phyloP scores from a whole-genome alignment of 2,888 invertebrate species.

The Brachypalpus laphriformis region DNA sequence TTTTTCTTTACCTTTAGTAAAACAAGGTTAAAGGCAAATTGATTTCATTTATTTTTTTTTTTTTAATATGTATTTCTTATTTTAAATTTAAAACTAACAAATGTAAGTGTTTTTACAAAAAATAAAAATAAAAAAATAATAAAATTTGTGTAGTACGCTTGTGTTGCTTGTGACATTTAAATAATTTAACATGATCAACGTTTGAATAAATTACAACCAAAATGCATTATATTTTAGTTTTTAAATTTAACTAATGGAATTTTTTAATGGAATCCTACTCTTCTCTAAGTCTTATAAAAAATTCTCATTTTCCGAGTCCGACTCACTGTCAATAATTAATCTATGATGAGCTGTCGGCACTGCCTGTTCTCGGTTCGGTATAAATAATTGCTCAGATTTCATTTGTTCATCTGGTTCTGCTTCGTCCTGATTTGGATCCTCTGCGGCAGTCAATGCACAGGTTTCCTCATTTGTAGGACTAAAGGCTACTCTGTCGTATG shows the following conservation, averaged over 20 bases:
- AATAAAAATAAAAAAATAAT: slow-evolving; percentile 11
- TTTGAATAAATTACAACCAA: slow-evolving; percentile 65
- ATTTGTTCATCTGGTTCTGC: not conserved
- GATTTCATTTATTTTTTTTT: slow-evolving; percentile 23
- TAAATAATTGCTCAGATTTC: slow-evolving; percentile 37
- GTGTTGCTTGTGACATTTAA: slow-evolving; percentile 40
- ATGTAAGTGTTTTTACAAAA: slow-evolving; percentile 5
- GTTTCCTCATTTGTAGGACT: slow-evolving; percentile 73
- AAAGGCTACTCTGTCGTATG: slow-evolving; percentile 78
- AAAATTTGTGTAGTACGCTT: slow-evolving; percentile 13
- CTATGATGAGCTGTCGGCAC: slow-evolving; percentile 18
- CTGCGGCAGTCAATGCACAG: slow-evolving; percentile 38
- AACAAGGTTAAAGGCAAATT: too few relatives aligned
- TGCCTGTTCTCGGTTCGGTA: slow-evolving; percentile 58
- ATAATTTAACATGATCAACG: slow-evolving; percentile 51
- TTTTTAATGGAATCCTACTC: slow-evolving; percentile 11
- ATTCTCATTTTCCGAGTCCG: slow-evolving; percentile 43
- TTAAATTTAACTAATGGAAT: slow-evolving; percentile 54
- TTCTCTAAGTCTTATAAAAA: slow-evolving; percentile 25
- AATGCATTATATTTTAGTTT: not conserved
- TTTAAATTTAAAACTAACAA: slow-evolving; percentile 23
- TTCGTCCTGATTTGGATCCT: slow-evolving; percentile 28
- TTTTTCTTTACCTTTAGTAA: too few relatives aligned
- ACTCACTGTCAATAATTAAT: slow-evolving; percentile 38
- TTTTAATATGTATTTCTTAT: slow-evolving; percentile 1